These are phyloP conservation scores for Keiferia lycopersicella DNA, from an alignment of 2,888 invertebrate genomes.

Conservation along the genomic window DNA sequence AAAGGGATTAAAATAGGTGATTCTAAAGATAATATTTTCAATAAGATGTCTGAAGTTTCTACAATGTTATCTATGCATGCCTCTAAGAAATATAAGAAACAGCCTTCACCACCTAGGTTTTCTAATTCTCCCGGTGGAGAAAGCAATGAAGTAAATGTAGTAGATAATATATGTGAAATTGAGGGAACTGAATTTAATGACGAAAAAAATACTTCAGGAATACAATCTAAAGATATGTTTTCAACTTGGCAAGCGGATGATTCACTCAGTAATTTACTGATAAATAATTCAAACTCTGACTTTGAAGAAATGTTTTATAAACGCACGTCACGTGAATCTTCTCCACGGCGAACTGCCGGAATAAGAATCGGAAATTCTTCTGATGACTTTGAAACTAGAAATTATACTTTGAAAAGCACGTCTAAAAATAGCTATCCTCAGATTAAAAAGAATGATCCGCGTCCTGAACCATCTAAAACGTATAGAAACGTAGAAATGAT, in stretches of 20 bases:
- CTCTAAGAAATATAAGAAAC: neutral
- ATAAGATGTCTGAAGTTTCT: slow-evolving; percentile 8
- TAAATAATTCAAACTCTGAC: neutral
- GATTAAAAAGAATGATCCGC: neutral
- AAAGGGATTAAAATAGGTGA: slow-evolving; percentile 22
- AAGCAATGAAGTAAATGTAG: neutral
- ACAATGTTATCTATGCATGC: neutral
- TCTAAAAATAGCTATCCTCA: neutral
- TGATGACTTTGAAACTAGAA: neutral
- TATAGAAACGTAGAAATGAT: slow-evolving; percentile 1
- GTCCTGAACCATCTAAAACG: neutral
- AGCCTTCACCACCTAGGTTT: neutral
- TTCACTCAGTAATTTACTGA: slow-evolving; percentile 16
- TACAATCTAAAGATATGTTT: neutral
- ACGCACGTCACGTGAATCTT: neutral
- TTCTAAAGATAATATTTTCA: slow-evolving; percentile 15
- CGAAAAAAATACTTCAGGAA: neutral
- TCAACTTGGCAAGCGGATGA: neutral
- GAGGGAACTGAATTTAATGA: neutral
- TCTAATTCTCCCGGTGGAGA: neutral
- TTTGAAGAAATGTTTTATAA: neutral
- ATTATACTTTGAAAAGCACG: neutral
- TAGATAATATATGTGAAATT: neutral
- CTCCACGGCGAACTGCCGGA: neutral
- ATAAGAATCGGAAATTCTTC: neutral